Percentiles rank a stretch among this genome's conserved stretches.
Conservation (phyloP, 2,113 vertebrate species). For the Apodemus speciosus region DNA sequence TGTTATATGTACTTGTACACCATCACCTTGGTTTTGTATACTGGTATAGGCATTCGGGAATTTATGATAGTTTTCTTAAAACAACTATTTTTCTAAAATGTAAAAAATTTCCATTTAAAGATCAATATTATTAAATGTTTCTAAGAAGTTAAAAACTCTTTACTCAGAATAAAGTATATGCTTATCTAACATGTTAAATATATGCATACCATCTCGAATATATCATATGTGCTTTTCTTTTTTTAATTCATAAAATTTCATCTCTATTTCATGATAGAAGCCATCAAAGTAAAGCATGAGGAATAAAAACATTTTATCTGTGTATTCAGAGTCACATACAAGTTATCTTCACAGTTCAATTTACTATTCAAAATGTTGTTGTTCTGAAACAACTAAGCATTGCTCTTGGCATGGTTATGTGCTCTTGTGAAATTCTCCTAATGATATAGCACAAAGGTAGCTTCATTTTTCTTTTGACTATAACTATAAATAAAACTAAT, state of each 20-base stretch:
- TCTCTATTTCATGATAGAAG: constrained; percentile 14
- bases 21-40: neutral
- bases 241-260: constrained; percentile 12
- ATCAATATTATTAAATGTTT: no score
- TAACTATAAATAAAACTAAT: constrained; percentile 38
- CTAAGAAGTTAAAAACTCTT: no score
- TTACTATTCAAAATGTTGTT: constrained; percentile 60
- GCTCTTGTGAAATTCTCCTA: neutral
- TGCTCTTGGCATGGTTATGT: neutral
- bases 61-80: no score
- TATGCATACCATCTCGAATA: no score
- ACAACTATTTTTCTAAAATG: no score
- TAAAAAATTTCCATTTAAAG: no score
- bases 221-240: no score
- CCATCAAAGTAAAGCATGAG: constrained; percentile 58
- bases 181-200: no score
- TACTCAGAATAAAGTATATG: no score
- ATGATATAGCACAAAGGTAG: neutral
- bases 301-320: constrained; percentile 67
- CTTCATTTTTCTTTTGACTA: neutral
- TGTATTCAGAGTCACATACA: constrained; percentile 70
- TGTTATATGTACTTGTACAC: neutral
- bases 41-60: neutral
- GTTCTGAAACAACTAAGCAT: no score
- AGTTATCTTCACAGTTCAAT: constrained; percentile 74